phyloP scores from a whole-genome alignment of 2,888 invertebrate genomes.

The Incurvaria masculella region DNA sequence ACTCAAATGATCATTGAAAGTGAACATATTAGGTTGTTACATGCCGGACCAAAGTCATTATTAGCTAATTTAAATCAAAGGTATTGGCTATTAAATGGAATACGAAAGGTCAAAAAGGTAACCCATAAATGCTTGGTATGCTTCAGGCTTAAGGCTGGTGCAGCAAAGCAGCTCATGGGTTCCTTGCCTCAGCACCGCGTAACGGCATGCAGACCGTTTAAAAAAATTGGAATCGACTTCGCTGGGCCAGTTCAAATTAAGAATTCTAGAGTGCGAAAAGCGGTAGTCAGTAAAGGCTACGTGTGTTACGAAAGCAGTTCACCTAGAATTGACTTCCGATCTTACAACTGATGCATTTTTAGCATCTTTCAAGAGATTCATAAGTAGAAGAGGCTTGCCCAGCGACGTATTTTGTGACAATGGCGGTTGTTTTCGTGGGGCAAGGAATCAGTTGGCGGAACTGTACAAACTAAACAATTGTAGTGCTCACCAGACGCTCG shows the following conservation, averaged over 20 bases:
- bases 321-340: constrained; percentile 6
- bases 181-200: constrained; percentile 11
- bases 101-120: constrained; percentile 14
- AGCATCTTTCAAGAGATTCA: constrained; percentile 2
- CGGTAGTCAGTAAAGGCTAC: constrained; percentile 12
- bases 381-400: constrained; percentile 1
- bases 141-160: constrained; percentile 12
- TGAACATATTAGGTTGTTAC: constrained; percentile 10
- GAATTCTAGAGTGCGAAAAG: constrained; percentile 8
- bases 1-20: not conserved
- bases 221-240: constrained; percentile 14
- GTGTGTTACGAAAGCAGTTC: constrained; percentile 12
- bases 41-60: constrained; percentile 10
- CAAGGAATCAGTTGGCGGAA: constrained; percentile 1
- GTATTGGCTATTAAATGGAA: constrained; percentile 15
- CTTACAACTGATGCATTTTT: constrained; percentile 1
- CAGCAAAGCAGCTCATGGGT: constrained; percentile 15
- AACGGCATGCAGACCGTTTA: constrained; percentile 9
- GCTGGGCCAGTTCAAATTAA: constrained; percentile 14
- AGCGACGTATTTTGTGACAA: constrained; percentile 3
- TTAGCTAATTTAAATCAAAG: constrained; percentile 9
- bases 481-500: too few species aligned
- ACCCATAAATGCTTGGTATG: constrained; percentile 15
- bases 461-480: too few species aligned
- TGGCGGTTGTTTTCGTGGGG: constrained; percentile 3